phyloP scores from a whole-genome alignment of 1,140 invertebrate species.

The Drosophila insularis region DNA sequence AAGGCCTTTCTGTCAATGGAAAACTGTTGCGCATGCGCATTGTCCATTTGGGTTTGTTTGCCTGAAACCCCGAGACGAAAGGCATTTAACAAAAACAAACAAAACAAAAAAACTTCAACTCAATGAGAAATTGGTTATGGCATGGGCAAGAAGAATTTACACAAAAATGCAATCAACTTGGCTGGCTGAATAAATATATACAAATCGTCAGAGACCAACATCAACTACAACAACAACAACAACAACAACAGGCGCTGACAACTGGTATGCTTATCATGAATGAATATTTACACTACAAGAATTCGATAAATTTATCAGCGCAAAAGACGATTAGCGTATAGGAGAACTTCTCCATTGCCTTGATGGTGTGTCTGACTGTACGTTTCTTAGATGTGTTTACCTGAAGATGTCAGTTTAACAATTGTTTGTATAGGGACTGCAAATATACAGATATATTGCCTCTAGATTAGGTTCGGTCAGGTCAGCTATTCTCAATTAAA shows the following conservation, averaged over 20 bases:
- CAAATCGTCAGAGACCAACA: conserved; percentile 5
- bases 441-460: neutral
- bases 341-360: neutral
- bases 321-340: conserved; percentile 15
- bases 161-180: conserved; percentile 21
- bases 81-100: neutral
- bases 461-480: neutral
- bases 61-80: neutral
- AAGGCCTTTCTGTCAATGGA: neutral
- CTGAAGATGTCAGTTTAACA: neutral
- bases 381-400: neutral
- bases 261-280: conserved; percentile 19
- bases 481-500: neutral
- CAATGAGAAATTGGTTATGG: conserved; percentile 1
- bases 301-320: conserved; percentile 19
- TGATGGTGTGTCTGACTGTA: neutral
- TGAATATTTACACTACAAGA: conserved; percentile 16
- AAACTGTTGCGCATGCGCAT: conserved; percentile 8
- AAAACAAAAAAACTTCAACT: neutral
- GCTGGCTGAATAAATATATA: conserved; percentile 14
- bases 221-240: neutral
- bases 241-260: conserved; percentile 13
- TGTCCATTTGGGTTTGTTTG: conserved; percentile 1
- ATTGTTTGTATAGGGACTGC: neutral
- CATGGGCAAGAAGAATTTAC: conserved; percentile 18